Evolutionary conservation across 2,888 invertebrate genomes (phyloP), one percentile per base, ranked within the genome.

Genomic region (Drosophila aldrichi): DNA sequence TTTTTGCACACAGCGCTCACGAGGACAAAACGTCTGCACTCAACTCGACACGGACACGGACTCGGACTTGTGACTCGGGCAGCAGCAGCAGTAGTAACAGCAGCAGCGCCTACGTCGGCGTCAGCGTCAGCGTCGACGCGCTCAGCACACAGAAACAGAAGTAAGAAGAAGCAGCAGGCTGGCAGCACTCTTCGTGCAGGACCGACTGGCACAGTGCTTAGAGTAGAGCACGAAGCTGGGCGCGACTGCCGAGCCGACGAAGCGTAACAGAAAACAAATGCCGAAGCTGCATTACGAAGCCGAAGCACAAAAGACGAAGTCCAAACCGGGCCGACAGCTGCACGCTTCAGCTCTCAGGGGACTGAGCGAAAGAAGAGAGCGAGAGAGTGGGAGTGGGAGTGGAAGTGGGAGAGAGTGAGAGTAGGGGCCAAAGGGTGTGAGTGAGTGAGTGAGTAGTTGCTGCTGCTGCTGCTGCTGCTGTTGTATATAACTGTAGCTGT

Each of bases 161-260:
- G 9, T 3, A 25, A 54, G 38, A 40, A 40, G 54, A 25, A 40
- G 54, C 25, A 54, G 52, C 52, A 52, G 34, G 20, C 20, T 14
- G 34, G 36, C 22, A 52, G 52, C n/a, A n/a, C 54, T 12, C 38
- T 46, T 69, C 69, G 69, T 51, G 54, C n/a, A 38, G 54, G n/a
- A 91, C 89, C 91, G 54, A 92, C 91, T 91, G 91, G 88, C 92
- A 89, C 77, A 79, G 60, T 78, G 78, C 90, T 34, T 52, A 32
- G 18, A 25, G 52, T 46, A n/a, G n/a, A 22, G 20, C 52, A 80
- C 75, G 72, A 77, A 56, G 52, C 67, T 68, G 70, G 54, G 54
- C 40, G 54, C 54, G 54, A 54, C 54, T 54, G 54, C 12, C 38
- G 36, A 18, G 54, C 40, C 54, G 54, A 54, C 54, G 52, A 40